phyloP scores from a whole-genome alignment of 2,888 invertebrate genomes.

The Andrena chrysosceles region DNA sequence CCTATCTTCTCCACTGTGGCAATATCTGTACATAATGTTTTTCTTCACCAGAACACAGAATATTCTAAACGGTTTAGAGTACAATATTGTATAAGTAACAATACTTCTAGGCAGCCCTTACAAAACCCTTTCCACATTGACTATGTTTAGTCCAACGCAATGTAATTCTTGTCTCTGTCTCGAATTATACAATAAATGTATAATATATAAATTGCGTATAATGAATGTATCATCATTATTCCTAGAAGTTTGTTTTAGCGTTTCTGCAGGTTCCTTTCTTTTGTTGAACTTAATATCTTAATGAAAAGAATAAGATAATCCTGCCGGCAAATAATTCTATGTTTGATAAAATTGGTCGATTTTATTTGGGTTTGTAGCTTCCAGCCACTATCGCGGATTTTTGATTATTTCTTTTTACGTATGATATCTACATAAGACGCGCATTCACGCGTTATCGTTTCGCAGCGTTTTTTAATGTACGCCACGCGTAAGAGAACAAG shows the following conservation, averaged over 20 bases:
- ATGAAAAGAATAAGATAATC: too few relatives aligned
- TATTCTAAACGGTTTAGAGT: constrained; percentile 26
- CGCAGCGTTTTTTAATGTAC: too few relatives aligned
- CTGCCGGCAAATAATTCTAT: too few relatives aligned
- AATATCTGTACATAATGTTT: constrained; percentile 52
- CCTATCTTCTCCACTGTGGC: constrained; percentile 17
- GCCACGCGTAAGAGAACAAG: too few relatives aligned
- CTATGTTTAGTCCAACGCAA: constrained; percentile 30
- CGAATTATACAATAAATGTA: constrained; percentile 63
- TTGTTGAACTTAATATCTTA: too few relatives aligned
- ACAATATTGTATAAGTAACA: constrained; percentile 8
- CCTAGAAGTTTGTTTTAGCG: background rate
- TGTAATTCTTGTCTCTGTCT: constrained; percentile 55
- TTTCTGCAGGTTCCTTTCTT: too few relatives aligned
- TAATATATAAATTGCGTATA: constrained; percentile 28
- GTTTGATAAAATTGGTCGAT: too few relatives aligned
- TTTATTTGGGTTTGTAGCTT: too few relatives aligned
- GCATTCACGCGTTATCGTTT: too few relatives aligned
- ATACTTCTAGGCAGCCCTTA: constrained; percentile 18
- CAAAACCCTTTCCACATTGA: constrained; percentile 34
- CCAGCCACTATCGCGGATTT: too few relatives aligned
- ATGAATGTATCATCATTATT: background rate
- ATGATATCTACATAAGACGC: too few relatives aligned
- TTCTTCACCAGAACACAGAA: constrained; percentile 21
- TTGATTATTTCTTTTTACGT: too few relatives aligned